These are phyloP conservation scores for Hepsetus odoe DNA, from an alignment of 2,113 vertebrate species.

Conservation along the genomic window DNA sequence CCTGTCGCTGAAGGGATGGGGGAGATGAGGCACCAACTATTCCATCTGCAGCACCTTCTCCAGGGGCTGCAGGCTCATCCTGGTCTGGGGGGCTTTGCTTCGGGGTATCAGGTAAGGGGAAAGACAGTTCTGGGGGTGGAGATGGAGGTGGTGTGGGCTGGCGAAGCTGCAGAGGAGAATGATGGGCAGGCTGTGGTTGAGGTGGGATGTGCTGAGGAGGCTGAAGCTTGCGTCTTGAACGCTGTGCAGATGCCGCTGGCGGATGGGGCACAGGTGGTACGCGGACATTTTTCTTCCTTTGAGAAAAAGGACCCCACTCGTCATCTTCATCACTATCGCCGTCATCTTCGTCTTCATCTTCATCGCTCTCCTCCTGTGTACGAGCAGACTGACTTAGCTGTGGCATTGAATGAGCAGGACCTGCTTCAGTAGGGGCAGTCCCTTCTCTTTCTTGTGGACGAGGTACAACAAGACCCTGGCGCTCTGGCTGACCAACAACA, in stretches of 20 bases:
- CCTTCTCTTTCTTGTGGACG: slow-evolving; percentile 71
- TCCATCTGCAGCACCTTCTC: slow-evolving; percentile 34
- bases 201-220: slow-evolving; percentile 78
- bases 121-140: slow-evolving; percentile 74
- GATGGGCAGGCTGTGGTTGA: slow-evolving; percentile 70
- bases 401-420: slow-evolving; percentile 64
- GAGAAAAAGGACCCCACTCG: slow-evolving; percentile 67
- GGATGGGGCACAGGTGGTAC: slow-evolving; percentile 56
- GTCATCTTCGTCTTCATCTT: slow-evolving; percentile 63
- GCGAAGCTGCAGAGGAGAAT: slow-evolving; percentile 74
- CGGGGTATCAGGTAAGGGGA: slow-evolving; percentile 78
- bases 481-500: slow-evolving; percentile 73
- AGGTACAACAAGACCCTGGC: slow-evolving; percentile 64
- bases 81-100: slow-evolving; percentile 78
- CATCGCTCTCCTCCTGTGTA: slow-evolving; percentile 66
- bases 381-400: slow-evolving; percentile 70
- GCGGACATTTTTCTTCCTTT: slow-evolving; percentile 49
- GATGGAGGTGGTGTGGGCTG: slow-evolving; percentile 80
- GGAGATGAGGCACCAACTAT: slow-evolving; percentile 46
- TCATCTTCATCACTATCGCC: slow-evolving; percentile 72
- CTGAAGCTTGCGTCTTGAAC: slow-evolving; percentile 77
- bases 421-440: slow-evolving; percentile 61
- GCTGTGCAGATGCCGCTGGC: slow-evolving; percentile 57
- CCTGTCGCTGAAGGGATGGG: slow-evolving; percentile 63
- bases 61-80: slow-evolving; percentile 64